Conservation (phyloP, 1,140 invertebrate species). For the Mactra quadrangularis region DNA sequence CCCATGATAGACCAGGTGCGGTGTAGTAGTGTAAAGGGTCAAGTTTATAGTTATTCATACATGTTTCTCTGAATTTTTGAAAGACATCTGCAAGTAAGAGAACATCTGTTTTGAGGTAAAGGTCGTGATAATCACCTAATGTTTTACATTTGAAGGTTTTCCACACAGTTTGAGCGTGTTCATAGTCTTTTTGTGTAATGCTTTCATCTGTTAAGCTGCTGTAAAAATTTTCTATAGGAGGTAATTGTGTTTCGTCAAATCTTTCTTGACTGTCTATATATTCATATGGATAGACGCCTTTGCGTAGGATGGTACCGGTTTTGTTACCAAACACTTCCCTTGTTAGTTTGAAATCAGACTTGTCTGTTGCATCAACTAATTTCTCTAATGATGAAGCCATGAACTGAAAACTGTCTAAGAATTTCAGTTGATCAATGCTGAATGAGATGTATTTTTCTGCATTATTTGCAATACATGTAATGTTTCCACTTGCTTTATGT, state of each 20-base stretch:
- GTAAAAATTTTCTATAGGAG: conserved; percentile 69
- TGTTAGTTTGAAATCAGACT: neutral
- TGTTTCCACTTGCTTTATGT: neutral
- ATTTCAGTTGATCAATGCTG: neutral
- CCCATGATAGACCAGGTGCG: conserved; percentile 70
- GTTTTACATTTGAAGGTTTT: conserved; percentile 74
- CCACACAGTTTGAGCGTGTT: conserved; percentile 71
- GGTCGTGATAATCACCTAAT: conserved; percentile 82
- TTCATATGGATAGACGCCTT: conserved; percentile 78
- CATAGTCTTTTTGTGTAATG: conserved; percentile 63
- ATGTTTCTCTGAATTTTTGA: conserved; percentile 71
- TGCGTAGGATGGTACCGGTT: conserved; percentile 47
- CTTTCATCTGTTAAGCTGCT: conserved; percentile 57
- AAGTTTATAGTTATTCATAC: conserved; percentile 66
- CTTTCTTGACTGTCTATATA: conserved; percentile 70
- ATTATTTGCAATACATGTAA: conserved; percentile 1
- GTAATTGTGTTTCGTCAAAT: conserved; percentile 70
- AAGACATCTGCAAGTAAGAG: conserved; percentile 72
- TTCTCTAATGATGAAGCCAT: conserved; percentile 3
- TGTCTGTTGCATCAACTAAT: neutral
- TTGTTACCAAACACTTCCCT: conserved; percentile 41
- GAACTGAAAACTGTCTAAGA: conserved; percentile 11
- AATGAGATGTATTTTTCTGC: neutral
- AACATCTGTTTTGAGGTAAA: conserved; percentile 78
- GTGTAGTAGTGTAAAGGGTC: conserved; percentile 69